A percentile compares a stretch with the other conserved stretches of the same genome.
phyloP scores from a whole-genome alignment of 2,888 invertebrate genomes.

The Perizoma flavofasciatum region DNA sequence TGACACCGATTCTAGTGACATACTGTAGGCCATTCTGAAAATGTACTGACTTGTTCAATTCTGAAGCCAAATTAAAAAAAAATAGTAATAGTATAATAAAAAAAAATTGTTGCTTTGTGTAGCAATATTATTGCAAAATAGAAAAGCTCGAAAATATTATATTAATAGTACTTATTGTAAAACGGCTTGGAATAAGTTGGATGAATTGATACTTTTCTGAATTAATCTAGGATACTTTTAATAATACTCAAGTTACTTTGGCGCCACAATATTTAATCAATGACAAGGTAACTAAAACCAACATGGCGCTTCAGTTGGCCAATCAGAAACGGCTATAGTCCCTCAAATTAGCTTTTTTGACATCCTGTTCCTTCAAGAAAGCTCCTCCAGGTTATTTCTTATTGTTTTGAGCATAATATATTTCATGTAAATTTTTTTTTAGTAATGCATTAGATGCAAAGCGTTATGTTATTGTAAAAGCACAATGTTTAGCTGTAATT shows the following conservation, averaged over 20 bases:
- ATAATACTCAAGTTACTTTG: background rate
- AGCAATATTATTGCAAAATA: background rate
- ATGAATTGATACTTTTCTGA: too few species aligned
- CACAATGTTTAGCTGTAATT: slow-evolving; percentile 20
- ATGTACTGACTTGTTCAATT: background rate
- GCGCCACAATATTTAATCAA: background rate
- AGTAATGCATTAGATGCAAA: slow-evolving; percentile 21
- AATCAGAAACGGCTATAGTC: background rate
- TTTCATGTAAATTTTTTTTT: slow-evolving; percentile 9
- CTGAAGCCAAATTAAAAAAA: slow-evolving; percentile 10
- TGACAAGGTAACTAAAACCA: background rate
- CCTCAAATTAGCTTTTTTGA: too few species aligned
- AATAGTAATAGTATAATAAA: slow-evolving; percentile 2
- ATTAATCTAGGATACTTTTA: background rate
- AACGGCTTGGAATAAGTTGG: too few species aligned
- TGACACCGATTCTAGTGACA: background rate
- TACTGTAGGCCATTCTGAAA: background rate
- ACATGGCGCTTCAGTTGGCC: background rate
- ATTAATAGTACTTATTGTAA: too few species aligned
- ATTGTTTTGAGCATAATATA: slow-evolving; percentile 3
- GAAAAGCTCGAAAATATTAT: too few species aligned
- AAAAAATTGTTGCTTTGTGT: slow-evolving; percentile 7
- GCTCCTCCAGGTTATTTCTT: background rate
- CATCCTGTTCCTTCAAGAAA: background rate
- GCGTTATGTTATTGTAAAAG: slow-evolving; percentile 7